Percentiles rank a stretch among this genome's conserved stretches.
These are phyloP conservation scores for Cryptosula pallasiana DNA, from an alignment of 2,888 invertebrate genomes.

Conservation along the genomic window DNA sequence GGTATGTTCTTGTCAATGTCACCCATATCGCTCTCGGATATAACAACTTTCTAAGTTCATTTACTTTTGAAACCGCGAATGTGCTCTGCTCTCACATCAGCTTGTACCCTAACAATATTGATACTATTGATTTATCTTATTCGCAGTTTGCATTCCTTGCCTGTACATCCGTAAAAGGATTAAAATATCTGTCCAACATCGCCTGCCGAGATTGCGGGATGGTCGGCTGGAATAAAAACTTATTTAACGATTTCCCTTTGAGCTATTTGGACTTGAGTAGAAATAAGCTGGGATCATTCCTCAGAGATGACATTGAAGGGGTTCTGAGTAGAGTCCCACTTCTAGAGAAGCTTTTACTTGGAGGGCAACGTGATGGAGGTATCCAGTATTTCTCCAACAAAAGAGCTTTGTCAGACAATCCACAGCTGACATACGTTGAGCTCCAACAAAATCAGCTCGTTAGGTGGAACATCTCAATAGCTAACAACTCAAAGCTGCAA, in stretches of 20 bases:
- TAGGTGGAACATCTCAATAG: neutral
- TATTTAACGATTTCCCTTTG: neutral
- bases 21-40: neutral
- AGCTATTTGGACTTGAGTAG: neutral
- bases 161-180: neutral
- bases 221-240: neutral
- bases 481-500: neutral
- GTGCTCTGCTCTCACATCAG: neutral
- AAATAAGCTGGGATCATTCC: neutral
- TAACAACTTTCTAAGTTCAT: neutral
- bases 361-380: neutral
- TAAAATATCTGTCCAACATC: neutral
- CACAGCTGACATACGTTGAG: neutral
- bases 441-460: neutral
- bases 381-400: neutral
- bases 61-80: neutral
- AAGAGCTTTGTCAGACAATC: neutral
- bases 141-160: neutral
- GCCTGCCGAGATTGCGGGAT: neutral
- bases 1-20: neutral
- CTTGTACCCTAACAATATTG: neutral
- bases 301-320: neutral
- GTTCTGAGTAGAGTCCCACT: neutral
- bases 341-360: neutral
- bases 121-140: neutral